These are phyloP conservation scores for Drosophila grimshawi DNA, from an alignment of 1,140 invertebrate species.

Conservation along the genomic window DNA sequence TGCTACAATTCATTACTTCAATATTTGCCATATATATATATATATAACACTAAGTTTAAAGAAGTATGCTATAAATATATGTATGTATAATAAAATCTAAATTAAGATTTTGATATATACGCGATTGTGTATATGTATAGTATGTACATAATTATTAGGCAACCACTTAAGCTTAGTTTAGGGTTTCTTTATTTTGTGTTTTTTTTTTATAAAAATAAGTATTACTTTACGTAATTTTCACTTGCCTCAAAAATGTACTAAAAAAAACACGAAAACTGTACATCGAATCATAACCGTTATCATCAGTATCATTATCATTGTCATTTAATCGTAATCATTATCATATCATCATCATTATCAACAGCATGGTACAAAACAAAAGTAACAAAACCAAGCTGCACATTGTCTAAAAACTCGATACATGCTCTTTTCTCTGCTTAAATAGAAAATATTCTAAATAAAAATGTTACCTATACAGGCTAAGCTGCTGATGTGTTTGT, in stretches of 20 bases:
- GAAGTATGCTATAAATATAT: slow-evolving; percentile 63
- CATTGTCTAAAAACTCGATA: slow-evolving; percentile 34
- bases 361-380: slow-evolving; percentile 51
- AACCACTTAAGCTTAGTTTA: slow-evolving; percentile 77
- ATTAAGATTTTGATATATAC: slow-evolving; percentile 40
- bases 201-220: slow-evolving; percentile 67
- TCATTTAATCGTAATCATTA: slow-evolving; percentile 49
- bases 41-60: slow-evolving; percentile 71
- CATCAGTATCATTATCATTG: slow-evolving; percentile 56
- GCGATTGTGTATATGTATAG: slow-evolving; percentile 48
- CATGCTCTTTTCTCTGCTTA: neutral
- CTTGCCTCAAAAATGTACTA: slow-evolving; percentile 66
- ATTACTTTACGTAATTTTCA: slow-evolving; percentile 55
- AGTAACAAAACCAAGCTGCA: slow-evolving; percentile 40
- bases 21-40: slow-evolving; percentile 65
- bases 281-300: slow-evolving; percentile 48
- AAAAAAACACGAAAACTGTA: slow-evolving; percentile 63
- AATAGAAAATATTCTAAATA: slow-evolving; percentile 9
- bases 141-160: slow-evolving; percentile 81
- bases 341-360: slow-evolving; percentile 41
- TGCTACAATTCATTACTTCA: slow-evolving; percentile 75
- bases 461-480: slow-evolving; percentile 13
- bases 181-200: slow-evolving; percentile 53
- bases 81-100: slow-evolving; percentile 43
- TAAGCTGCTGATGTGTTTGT: slow-evolving; percentile 12